phyloP scores from a whole-genome alignment of 2,888 invertebrate genomes.

The Diarsia rubi region DNA sequence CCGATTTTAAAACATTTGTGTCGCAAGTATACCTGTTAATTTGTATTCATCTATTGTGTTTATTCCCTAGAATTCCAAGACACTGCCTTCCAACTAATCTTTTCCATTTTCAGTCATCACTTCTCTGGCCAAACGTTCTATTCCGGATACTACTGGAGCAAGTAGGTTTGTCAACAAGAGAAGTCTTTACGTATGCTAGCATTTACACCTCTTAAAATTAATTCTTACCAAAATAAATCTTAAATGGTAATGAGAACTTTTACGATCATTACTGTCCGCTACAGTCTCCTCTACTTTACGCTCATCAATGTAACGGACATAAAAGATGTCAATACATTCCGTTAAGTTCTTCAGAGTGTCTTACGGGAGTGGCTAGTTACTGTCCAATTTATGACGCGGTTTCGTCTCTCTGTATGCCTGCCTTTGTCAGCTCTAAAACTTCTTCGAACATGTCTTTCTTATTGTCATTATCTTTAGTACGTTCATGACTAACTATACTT shows the following conservation, averaged over 20 bases:
- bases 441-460: conserved; percentile 68
- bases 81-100: conserved; percentile 44
- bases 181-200: conserved; percentile 13
- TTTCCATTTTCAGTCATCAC: conserved; percentile 34
- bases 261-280: conserved; percentile 58
- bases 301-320: conserved; percentile 86
- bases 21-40: not conserved
- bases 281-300: conserved; percentile 74
- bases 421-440: conserved; percentile 70
- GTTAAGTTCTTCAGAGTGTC: conserved; percentile 77
- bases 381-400: conserved; percentile 81
- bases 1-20: not conserved
- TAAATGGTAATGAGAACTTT: conserved; percentile 57
- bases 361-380: conserved; percentile 78
- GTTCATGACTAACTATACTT: conserved; percentile 49
- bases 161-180: conserved; percentile 29
- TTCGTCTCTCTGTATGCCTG: conserved; percentile 72
- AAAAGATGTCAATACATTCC: conserved; percentile 82
- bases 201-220: conserved; percentile 35
- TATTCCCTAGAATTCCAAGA: conserved; percentile 31
- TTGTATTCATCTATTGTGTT: conserved; percentile 20
- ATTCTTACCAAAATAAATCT: conserved; percentile 41
- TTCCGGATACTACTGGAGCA: conserved; percentile 18
- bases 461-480: conserved; percentile 69
- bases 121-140: conserved; percentile 5